phyloP scores from a whole-genome alignment of 2,113 vertebrate species.

The western clawed frog (Xenopus tropicalis) region DNA sequence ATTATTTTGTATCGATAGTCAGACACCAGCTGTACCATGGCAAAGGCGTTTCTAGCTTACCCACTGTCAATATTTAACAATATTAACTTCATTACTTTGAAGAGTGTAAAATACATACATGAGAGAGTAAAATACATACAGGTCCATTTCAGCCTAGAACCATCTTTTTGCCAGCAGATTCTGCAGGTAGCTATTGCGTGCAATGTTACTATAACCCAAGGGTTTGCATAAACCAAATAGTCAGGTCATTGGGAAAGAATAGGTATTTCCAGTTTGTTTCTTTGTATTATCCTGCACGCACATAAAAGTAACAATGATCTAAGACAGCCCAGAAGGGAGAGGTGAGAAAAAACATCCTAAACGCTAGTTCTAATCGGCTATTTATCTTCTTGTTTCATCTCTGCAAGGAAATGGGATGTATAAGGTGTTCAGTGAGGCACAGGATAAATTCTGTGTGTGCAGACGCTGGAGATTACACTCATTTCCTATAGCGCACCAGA shows the following conservation, averaged over 20 bases:
- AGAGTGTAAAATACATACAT: neutral
- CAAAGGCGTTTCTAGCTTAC: too few species aligned
- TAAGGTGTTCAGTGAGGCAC: too few species aligned
- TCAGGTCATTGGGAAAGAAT: slow-evolving; percentile 77
- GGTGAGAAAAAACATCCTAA: slow-evolving; percentile 36
- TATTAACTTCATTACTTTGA: neutral
- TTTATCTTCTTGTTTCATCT: slow-evolving; percentile 55
- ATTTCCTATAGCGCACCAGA: too few species aligned
- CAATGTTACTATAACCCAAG: slow-evolving; percentile 70
- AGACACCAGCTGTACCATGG: too few species aligned
- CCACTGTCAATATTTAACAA: neutral
- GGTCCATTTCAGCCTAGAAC: slow-evolving; percentile 46
- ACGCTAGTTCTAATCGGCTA: slow-evolving; percentile 46
- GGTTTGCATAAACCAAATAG: slow-evolving; percentile 71
- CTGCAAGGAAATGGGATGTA: slow-evolving; percentile 38
- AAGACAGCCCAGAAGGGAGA: slow-evolving; percentile 57
- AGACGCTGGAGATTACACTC: too few species aligned
- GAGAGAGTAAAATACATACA: neutral
- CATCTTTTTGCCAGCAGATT: slow-evolving; percentile 60
- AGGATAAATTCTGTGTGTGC: too few species aligned
- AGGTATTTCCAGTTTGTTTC: slow-evolving; percentile 76
- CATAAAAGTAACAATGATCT: slow-evolving; percentile 66
- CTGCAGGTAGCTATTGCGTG: slow-evolving; percentile 70
- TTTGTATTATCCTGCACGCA: slow-evolving; percentile 69
- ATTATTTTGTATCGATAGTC: too few species aligned